Conservation (phyloP, 1,140 invertebrate species). For the Lasaia peninsularis region DNA sequence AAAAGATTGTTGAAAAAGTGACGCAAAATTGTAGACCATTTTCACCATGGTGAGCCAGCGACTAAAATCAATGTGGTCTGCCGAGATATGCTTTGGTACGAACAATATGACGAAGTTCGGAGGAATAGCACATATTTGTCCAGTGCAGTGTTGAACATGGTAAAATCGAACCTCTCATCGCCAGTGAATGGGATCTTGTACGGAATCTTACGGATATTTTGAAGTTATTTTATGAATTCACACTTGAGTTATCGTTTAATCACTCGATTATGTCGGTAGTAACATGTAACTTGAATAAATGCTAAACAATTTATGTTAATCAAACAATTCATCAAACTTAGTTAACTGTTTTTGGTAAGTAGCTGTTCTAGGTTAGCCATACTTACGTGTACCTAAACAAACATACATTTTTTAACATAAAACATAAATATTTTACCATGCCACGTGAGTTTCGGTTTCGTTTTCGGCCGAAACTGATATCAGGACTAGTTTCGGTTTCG, state of each 20-base stretch:
- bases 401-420: too few species aligned
- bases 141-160: conserved; percentile 35
- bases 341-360: too few species aligned
- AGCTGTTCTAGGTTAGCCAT: too few species aligned
- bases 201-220: conserved; percentile 22
- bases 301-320: too few species aligned
- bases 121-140: conserved; percentile 39
- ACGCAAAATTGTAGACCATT: background rate
- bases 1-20: background rate
- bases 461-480: too few species aligned
- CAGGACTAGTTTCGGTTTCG: too few species aligned
- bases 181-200: conserved; percentile 23
- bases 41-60: conserved; percentile 32
- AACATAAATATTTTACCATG: too few species aligned
- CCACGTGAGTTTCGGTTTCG: too few species aligned
- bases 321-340: too few species aligned
- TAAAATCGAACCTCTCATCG: conserved; percentile 20
- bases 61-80: conserved; percentile 32
- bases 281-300: too few species aligned
- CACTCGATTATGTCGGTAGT: conserved; percentile 20
- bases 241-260: conserved; percentile 24
- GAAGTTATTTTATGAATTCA: conserved; percentile 27
- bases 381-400: too few species aligned
- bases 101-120: conserved; percentile 40
- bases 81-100: conserved; percentile 34